Conservation (phyloP, 1,140 invertebrate species). For the Achatina immaculata region DNA sequence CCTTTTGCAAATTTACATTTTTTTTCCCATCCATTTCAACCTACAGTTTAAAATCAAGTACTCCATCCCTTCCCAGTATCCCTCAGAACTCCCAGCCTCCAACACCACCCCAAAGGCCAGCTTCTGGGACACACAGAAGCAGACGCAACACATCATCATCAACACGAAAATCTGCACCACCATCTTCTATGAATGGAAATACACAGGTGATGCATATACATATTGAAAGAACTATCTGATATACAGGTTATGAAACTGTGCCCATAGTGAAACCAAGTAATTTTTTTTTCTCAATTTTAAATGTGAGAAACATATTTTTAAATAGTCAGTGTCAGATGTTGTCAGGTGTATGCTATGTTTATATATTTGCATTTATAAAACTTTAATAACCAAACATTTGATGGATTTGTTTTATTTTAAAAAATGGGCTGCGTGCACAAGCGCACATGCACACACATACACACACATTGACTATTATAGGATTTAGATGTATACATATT, state of each 20-base stretch:
- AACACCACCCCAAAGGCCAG: conserved; percentile 53
- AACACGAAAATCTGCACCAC: conserved; percentile 48
- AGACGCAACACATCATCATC: conserved; percentile 50
- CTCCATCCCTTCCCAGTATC: conserved; percentile 67
- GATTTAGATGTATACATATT: not conserved
- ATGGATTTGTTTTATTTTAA: too few species aligned
- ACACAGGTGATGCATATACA: conserved; percentile 26
- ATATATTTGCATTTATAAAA: too few species aligned
- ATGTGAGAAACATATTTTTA: too few species aligned
- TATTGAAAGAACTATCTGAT: too few species aligned
- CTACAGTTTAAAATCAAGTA: conserved; percentile 61
- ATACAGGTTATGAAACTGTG: too few species aligned
- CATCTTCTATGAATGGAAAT: conserved; percentile 45
- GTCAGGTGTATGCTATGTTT: too few species aligned
- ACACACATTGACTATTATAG: too few species aligned
- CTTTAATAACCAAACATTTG: too few species aligned
- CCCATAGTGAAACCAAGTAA: too few species aligned
- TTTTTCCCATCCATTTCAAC: conserved; percentile 31
- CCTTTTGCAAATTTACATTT: too few species aligned
- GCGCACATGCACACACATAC: conserved; percentile 5
- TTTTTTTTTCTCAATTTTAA: too few species aligned
- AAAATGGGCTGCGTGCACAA: not conserved
- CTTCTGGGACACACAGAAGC: conserved; percentile 7
- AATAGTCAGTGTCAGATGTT: too few species aligned
- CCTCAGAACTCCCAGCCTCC: conserved; percentile 59